Percentiles rank a stretch among this genome's conserved stretches.
Conservation (phyloP, 1,140 invertebrate genomes). For the Popillia japonica region DNA sequence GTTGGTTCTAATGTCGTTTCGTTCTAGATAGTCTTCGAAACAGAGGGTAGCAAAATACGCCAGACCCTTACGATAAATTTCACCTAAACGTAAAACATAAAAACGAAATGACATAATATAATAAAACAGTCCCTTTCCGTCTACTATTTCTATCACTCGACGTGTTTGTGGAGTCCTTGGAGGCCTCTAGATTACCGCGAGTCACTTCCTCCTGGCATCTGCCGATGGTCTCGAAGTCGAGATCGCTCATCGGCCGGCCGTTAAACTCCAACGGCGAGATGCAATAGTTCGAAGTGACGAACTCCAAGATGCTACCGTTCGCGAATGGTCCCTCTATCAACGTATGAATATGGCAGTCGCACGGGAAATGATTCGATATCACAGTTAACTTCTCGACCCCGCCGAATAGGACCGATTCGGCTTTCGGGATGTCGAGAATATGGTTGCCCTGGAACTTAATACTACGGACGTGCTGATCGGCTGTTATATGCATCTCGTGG, state of each 20-base stretch:
- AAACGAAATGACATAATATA: slow-evolving; percentile 42
- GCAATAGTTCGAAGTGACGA: slow-evolving; percentile 80
- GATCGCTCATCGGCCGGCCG: slow-evolving; percentile 73
- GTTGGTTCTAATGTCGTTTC: slow-evolving; percentile 21
- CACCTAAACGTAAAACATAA: slow-evolving; percentile 40
- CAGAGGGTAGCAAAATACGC: not conserved
- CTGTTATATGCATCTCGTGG: slow-evolving; percentile 73
- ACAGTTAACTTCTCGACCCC: slow-evolving; percentile 73
- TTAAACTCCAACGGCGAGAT: slow-evolving; percentile 85
- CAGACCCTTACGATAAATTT: slow-evolving; percentile 38
- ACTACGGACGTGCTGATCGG: slow-evolving; percentile 72
- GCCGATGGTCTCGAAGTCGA: slow-evolving; percentile 74
- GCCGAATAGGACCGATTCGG: slow-evolving; percentile 68
- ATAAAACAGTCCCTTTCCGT: slow-evolving; percentile 38
- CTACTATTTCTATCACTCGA: slow-evolving; percentile 30
- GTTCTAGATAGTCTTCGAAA: not conserved
- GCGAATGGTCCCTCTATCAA: slow-evolving; percentile 77
- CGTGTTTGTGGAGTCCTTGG: slow-evolving; percentile 39
- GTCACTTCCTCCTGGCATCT: slow-evolving; percentile 73
- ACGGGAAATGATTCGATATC: slow-evolving; percentile 81
- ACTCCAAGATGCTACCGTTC: slow-evolving; percentile 70
- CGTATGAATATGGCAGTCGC: slow-evolving; percentile 81
- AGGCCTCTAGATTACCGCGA: slow-evolving; percentile 69
- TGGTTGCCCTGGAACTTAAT: slow-evolving; percentile 82
- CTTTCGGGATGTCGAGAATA: slow-evolving; percentile 75